Base-by-base conservation (phyloP, 1,140 invertebrate genomes). In the Formica selysi region DNA sequence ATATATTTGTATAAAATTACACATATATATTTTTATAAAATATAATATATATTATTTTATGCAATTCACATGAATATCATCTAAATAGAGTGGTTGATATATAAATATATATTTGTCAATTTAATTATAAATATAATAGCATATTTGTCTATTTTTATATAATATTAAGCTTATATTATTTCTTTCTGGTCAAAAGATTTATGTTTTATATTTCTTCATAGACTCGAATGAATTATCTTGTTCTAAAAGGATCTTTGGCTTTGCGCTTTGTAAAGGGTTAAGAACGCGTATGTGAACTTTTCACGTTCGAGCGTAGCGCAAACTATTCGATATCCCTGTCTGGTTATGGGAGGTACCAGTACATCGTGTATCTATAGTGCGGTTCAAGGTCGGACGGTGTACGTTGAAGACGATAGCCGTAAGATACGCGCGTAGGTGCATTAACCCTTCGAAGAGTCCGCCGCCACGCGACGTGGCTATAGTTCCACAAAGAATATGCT, bases 301-400 rank as follows among this genome's bases (percentile, higher is more conserved):
- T 48, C 26, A 29, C 26, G 26, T 29, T 29, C 19, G 19, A 64
- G 10, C 76, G 11, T 29, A 54, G 2, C n/a, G 3, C 13, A 2
- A 22, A 68, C 67, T 76, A 57, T 70, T 71, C 57, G 71, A 41
- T 64, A 71, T 78, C 78, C 44, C 1, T 61, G 38, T 44, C 57
- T 68, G 64, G 67, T 19, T 61, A 48, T 68, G 38, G 73, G 62
- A 44, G 74, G 70, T 79, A 83, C 67, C 64, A 62, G 74, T 71
- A 73, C 38, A 59, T 79, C 59, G 88, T 64, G 79, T 89, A 74
- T 85, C 88, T 83, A 70, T 88, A 90, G 90, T 88, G 74, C 89
- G 90, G 92, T 93, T 94, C 94, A 94, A 94, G 94, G 93, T 93
- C 94, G 92, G 92, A 90, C 93, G 90, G 87, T 92, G 90, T 89